These are phyloP conservation scores for Heterocephalus glaber DNA, from an alignment of 2,113 vertebrate genomes.

Conservation along the genomic window DNA sequence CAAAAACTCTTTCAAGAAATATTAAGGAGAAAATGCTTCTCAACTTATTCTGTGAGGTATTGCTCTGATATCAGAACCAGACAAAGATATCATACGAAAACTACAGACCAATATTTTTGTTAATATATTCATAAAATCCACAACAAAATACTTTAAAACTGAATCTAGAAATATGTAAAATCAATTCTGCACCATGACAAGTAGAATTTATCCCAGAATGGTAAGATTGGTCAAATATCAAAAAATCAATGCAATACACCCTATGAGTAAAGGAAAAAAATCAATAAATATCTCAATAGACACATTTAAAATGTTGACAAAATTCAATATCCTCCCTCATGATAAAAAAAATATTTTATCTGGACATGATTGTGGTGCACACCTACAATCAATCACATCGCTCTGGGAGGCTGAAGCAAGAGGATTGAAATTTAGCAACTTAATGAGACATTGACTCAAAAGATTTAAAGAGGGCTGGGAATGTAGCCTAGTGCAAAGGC, in stretches of 20 bases:
- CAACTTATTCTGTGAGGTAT: not conserved
- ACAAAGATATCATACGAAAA: conserved; percentile 37
- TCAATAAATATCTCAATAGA: conserved; percentile 35
- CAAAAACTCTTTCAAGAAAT: conserved; percentile 30
- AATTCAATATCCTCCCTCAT: not conserved
- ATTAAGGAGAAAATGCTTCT: not conserved
- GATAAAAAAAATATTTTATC: not conserved
- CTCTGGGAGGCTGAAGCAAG: not conserved
- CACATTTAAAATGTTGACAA: conserved; percentile 9
- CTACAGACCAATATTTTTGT: not conserved
- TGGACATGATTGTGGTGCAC: no score
- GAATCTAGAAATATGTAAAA: conserved; percentile 25
- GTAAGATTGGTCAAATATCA: conserved; percentile 18
- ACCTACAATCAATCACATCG: not conserved
- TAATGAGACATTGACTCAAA: not conserved
- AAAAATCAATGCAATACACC: conserved; percentile 15
- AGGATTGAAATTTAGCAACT: not conserved
- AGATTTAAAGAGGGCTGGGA: not conserved
- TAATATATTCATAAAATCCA: not conserved
- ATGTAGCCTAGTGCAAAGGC: not conserved
- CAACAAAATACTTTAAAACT: conserved; percentile 29
- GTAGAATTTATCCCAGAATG: not conserved
- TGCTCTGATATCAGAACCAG: not conserved
- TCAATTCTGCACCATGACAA: conserved; percentile 28
- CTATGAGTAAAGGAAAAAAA: not conserved